These are phyloP conservation scores for Myripristis murdjan DNA, from an alignment of 2,797 vertebrate species.

Conservation along the genomic window DNA sequence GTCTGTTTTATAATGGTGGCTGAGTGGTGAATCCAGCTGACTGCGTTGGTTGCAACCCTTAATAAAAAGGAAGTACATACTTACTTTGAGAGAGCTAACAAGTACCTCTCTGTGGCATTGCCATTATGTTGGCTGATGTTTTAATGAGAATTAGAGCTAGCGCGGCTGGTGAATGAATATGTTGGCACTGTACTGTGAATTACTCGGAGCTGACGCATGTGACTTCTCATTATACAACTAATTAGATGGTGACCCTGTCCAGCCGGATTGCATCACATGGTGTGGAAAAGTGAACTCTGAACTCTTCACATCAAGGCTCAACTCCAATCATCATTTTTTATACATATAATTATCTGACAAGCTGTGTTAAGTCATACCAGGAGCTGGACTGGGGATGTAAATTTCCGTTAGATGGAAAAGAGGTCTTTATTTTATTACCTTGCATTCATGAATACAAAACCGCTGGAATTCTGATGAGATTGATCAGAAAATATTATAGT, in stretches of 20 bases:
- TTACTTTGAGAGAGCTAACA: constrained; percentile 24
- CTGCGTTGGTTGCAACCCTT: too few species aligned
- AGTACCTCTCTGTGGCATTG: constrained; percentile 10
- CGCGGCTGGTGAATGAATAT: neutral
- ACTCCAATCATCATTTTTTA: neutral
- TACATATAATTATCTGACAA: neutral
- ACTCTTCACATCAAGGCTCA: neutral
- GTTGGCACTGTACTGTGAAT: constrained; percentile 19
- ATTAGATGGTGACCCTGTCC: constrained; percentile 12
- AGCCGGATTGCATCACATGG: neutral
- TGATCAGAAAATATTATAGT: too few species aligned
- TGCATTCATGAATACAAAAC: too few species aligned
- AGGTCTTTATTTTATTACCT: too few species aligned
- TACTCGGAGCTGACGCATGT: neutral
- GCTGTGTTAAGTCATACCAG: neutral
- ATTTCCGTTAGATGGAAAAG: too few species aligned
- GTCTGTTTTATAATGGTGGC: too few species aligned
- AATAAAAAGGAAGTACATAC: neutral
- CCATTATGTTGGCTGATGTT: neutral
- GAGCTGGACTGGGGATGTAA: too few species aligned
- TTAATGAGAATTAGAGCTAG: neutral
- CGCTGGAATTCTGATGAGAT: too few species aligned
- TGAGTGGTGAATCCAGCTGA: too few species aligned
- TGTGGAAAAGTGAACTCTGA: neutral
- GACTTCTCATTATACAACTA: neutral